A percentile compares a stretch with the other conserved stretches of the same genome.
These are phyloP conservation scores for Takifugu ocellatus DNA, from an alignment of 2,797 vertebrate genomes.

Conservation along the genomic window DNA sequence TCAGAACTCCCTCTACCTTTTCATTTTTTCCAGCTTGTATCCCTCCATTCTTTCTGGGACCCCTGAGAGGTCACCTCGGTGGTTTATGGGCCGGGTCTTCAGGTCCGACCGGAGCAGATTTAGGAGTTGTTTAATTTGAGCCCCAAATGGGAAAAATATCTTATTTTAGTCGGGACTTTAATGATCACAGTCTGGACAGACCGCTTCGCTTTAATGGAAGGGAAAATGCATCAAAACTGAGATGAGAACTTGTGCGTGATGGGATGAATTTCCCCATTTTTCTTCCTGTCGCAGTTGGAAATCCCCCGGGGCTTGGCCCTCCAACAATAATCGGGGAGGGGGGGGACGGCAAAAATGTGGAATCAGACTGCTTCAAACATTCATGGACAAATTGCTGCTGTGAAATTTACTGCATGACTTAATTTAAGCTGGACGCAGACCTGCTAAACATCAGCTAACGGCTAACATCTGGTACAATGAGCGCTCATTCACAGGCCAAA, in stretches of 20 bases:
- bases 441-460: background rate
- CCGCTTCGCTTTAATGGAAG: no score
- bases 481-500: background rate
- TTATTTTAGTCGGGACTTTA: no score
- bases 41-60: constrained; percentile 13
- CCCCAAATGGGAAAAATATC: no score
- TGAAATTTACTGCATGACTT: background rate
- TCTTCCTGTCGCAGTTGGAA: constrained; percentile 16
- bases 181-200: no score
- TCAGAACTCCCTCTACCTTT: constrained; percentile 27
- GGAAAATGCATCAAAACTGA: background rate
- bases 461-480: background rate
- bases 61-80: constrained; percentile 23
- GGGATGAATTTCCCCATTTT: background rate
- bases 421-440: background rate
- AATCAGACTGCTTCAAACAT: background rate
- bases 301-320: constrained; percentile 2
- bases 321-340: constrained; percentile 5
- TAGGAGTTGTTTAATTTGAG: no score
- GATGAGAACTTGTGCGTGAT: background rate
- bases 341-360: background rate
- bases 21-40: constrained; percentile 5
- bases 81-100: constrained; percentile 22
- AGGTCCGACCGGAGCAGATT: background rate
- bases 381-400: background rate